Evolutionary conservation across 2,888 invertebrate species (phyloP).

Genomic region (Minunthozetes semirufus): DNA sequence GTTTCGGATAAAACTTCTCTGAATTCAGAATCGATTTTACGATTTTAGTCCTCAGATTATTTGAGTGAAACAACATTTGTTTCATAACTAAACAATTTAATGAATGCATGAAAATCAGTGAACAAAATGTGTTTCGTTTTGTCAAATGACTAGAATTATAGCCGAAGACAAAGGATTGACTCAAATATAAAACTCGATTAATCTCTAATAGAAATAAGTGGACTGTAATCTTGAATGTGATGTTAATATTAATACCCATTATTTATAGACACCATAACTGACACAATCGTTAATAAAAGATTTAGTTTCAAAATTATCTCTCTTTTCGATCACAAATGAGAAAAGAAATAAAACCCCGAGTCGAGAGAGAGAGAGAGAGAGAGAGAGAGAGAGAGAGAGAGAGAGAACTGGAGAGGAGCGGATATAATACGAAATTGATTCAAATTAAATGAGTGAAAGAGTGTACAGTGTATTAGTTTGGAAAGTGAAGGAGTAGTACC

Average conservation of each 20-base stretch:
- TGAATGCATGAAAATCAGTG: no score
- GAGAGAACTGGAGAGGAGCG: no score
- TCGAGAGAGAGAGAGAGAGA: not conserved
- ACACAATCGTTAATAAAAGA: not conserved
- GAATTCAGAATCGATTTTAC: no score
- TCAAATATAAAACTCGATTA: no score
- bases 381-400: no score
- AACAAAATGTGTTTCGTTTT: no score
- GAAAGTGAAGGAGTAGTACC: not conserved
- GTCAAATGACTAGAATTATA: no score
- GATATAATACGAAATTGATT: not conserved
- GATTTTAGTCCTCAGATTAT: no score
- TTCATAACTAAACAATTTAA: no score
- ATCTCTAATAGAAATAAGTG: not conserved
- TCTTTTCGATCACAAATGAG: not conserved
- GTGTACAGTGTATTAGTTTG: not conserved
- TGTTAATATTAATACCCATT: not conserved
- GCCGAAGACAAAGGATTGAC: no score
- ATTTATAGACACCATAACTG: slow-evolving; percentile 3
- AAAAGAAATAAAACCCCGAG: not conserved
- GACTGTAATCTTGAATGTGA: not conserved
- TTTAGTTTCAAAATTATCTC: not conserved
- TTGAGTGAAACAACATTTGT: no score
- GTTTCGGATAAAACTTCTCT: no score
- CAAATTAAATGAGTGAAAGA: not conserved